Base-by-base conservation (phyloP, 2,888 invertebrate species). In the Pseudoips prasinana region DNA sequence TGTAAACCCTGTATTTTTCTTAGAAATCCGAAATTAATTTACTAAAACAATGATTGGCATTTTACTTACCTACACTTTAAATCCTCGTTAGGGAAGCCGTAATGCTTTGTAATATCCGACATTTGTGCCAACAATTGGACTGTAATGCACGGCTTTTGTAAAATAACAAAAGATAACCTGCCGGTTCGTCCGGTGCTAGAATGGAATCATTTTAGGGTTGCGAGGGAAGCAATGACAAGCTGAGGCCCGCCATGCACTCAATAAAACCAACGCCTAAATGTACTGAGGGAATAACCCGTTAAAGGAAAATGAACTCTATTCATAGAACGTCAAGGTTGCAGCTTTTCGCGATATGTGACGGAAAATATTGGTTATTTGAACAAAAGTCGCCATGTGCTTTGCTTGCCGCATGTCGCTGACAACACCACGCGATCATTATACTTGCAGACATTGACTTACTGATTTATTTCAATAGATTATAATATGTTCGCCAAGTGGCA, bases 121-220 rank as follows among this genome's bases (percentile, higher is more conserved):
- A 88, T 88, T 88, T 87, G 87, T 76, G 81, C 86, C 74, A 79
- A 87, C 86, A 87, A 86, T 86, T 70, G 75, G 69, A 67, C 66
- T 72, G 73, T 87, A 87, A 87, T 87, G 83, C 81, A 76, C 69
- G 71, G 83, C 84, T 79, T 82, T 86, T 83, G 73, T 82, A 64
- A 65, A 77, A 76, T 67, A 81, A 85, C 86, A 88, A 87, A 87
- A 87, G 87, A 81, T 82, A 86, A 87, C 88, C 88, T 88, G 88
- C 86, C 83, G 73, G 64, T 66, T 76, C 78, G 77, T 80, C 77
- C 80, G 76, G 68, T 64, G 68, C 69, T 65, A 74, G 78, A 86
- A 87, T 81, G 67, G 74, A 83, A 75, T 76, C 73, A 80, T 84
- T 87, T 86, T 84, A 85, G 88, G 89, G 89, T 87, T 86, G 79